Percentiles rank a stretch among this genome's conserved stretches.
These are phyloP conservation scores for Limnephilus auricula DNA, from an alignment of 2,888 invertebrate species.

Conservation along the genomic window DNA sequence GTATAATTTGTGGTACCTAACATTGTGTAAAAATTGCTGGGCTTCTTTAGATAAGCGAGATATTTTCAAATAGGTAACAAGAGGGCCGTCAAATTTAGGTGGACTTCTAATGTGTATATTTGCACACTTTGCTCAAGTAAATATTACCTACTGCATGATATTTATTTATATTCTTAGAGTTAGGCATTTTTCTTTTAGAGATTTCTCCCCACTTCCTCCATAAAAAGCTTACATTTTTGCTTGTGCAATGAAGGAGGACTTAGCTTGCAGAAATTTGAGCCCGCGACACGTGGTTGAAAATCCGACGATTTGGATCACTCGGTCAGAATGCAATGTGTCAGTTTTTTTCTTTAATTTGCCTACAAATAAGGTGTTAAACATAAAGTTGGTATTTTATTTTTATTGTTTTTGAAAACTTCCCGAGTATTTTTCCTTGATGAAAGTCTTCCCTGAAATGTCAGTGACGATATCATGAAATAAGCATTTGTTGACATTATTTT, in stretches of 20 bases:
- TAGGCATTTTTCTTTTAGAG: too few relatives aligned
- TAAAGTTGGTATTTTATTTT: background rate
- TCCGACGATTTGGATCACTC: background rate
- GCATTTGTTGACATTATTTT: conserved; percentile 39
- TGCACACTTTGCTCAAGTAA: background rate
- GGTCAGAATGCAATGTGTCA: background rate
- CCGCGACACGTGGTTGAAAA: background rate
- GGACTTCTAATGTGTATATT: background rate
- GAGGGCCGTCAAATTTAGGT: background rate
- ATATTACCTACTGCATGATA: background rate
- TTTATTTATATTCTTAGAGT: background rate
- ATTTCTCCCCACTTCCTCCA: background rate
- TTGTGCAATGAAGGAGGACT: background rate
- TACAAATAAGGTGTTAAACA: background rate
- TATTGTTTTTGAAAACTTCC: background rate
- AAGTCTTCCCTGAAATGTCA: conserved; percentile 20
- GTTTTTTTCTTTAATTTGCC: background rate
- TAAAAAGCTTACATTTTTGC: background rate
- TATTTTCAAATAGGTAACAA: background rate
- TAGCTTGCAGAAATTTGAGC: background rate
- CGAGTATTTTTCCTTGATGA: background rate
- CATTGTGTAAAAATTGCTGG: background rate
- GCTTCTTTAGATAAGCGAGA: background rate
- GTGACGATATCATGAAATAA: conserved; percentile 5
- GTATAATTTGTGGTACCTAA: background rate